phyloP scores from a whole-genome alignment of 2,888 invertebrate genomes.

The Drosophila fulvimacula region DNA sequence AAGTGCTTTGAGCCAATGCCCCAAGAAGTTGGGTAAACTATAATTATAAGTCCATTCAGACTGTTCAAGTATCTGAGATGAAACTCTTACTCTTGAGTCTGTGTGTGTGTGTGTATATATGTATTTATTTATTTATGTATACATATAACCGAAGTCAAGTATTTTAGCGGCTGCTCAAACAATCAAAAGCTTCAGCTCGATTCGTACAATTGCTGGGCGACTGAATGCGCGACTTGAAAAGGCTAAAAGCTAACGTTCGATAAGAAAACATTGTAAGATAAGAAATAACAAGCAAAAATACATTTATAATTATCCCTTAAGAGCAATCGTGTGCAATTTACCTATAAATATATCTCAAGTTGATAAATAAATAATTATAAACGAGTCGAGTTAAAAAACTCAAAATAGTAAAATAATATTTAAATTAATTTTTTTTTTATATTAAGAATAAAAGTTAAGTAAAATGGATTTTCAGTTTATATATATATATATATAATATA shows the following conservation, averaged over 20 bases:
- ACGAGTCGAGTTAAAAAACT: not conserved
- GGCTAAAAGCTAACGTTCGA: conserved; percentile 4
- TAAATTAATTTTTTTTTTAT: no score
- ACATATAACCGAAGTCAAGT: conserved; percentile 9
- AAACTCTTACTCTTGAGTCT: not conserved
- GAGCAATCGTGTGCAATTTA: not conserved
- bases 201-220: not conserved
- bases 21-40: conserved; percentile 14
- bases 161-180: conserved; percentile 25
- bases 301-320: not conserved
- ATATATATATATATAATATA: no score
- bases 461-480: no score
- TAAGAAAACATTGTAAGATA: conserved; percentile 5
- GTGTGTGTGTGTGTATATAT: not conserved
- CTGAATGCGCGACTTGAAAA: conserved; percentile 1
- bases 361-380: not conserved
- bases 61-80: conserved; percentile 2
- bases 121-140: no score
- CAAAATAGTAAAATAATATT: no score
- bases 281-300: not conserved
- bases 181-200: conserved; percentile 11
- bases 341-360: not conserved
- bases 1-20: conserved; percentile 13
- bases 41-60: conserved; percentile 21
- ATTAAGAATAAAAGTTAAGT: no score